Conservation (phyloP, 2,797 vertebrate genomes). For the Enteromius argenteus region DNA sequence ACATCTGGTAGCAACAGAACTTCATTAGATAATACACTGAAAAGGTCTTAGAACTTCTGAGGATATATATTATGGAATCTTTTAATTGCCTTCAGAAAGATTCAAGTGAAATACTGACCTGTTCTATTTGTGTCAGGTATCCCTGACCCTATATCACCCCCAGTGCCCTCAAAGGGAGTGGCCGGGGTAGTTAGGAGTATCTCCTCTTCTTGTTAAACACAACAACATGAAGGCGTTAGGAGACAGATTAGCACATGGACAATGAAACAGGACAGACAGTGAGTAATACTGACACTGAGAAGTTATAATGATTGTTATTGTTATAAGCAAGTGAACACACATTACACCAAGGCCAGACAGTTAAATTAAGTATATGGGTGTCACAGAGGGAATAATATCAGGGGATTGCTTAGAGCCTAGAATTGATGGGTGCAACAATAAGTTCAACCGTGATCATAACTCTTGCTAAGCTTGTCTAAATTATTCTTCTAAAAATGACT, state of each 20-base stretch:
- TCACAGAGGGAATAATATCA: constrained; percentile 31
- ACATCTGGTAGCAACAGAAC: not conserved
- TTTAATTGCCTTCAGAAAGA: not conserved
- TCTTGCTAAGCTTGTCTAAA: not conserved
- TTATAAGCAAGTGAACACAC: constrained; percentile 48
- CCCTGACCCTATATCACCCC: constrained; percentile 73
- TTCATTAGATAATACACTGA: not conserved
- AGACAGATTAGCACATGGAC: constrained; percentile 75
- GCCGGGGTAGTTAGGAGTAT: constrained; percentile 73
- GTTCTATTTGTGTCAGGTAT: constrained; percentile 60
- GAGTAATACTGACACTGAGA: constrained; percentile 63
- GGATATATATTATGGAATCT: not conserved
- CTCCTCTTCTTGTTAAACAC: constrained; percentile 85
- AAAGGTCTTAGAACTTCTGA: not conserved
- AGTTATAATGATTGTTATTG: constrained; percentile 41
- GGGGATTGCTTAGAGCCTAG: constrained; percentile 30
- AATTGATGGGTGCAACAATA: constrained; percentile 31
- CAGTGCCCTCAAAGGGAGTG: constrained; percentile 76
- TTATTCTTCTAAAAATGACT: constrained; percentile 9
- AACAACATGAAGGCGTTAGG: constrained; percentile 80
- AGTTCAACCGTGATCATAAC: not conserved
- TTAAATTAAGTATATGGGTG: constrained; percentile 50
- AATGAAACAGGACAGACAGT: constrained; percentile 56
- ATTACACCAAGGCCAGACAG: constrained; percentile 55
- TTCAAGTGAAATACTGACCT: constrained; percentile 75